These are phyloP conservation scores for Corvus hawaiiensis DNA, from an alignment of 2,113 vertebrate species.

Conservation along the genomic window DNA sequence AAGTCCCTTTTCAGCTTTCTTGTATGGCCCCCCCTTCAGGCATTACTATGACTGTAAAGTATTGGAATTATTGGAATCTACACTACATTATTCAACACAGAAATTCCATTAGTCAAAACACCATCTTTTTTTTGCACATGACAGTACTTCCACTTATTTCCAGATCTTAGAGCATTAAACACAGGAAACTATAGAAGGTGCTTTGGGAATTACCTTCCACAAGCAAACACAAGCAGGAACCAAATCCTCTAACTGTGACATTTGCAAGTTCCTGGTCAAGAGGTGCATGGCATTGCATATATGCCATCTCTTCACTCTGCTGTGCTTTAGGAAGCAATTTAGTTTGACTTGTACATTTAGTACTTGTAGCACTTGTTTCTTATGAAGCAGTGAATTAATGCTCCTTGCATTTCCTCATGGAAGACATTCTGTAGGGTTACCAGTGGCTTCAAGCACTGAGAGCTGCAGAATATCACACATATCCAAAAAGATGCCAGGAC, in stretches of 20 bases:
- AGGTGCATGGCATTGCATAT: background rate
- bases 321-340: background rate
- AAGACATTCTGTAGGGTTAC: background rate
- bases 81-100: background rate
- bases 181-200: background rate
- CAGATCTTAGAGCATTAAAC: background rate
- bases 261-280: background rate
- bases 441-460: background rate
- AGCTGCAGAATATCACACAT: background rate
- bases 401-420: background rate
- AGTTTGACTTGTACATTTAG: constrained; percentile 9
- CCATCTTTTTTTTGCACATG: background rate
- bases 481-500: background rate
- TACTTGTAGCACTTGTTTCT: background rate
- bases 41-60: constrained; percentile 24
- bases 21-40: background rate
- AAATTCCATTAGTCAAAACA: constrained; percentile 1
- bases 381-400: background rate
- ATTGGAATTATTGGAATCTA: background rate
- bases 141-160: background rate
- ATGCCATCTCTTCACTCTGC: background rate
- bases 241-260: background rate
- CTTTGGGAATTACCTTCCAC: background rate
- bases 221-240: background rate
- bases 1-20: background rate